Conservation (phyloP, 2,797 vertebrate genomes). For the Bovichtus variegatus region DNA sequence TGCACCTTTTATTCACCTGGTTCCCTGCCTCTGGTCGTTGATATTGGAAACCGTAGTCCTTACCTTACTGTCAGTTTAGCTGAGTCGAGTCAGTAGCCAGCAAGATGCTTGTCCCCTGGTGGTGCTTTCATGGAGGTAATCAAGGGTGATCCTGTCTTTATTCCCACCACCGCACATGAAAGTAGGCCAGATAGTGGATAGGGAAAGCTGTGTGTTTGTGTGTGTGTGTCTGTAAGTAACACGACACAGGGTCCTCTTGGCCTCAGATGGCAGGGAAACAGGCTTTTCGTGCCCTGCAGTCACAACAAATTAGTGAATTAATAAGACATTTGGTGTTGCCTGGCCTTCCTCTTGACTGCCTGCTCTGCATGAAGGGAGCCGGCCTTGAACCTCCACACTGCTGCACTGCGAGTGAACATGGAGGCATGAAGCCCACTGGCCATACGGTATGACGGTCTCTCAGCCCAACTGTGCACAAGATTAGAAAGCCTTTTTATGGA, state of each 20-base stretch:
- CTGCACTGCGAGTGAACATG: slow-evolving; percentile 63
- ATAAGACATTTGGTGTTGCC: slow-evolving; percentile 89
- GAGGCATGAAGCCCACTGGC: slow-evolving; percentile 69
- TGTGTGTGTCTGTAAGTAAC: slow-evolving; percentile 64
- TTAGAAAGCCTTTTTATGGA: slow-evolving; percentile 6
- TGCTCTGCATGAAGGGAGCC: slow-evolving; percentile 82
- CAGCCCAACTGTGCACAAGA: slow-evolving; percentile 38
- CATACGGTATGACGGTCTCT: slow-evolving; percentile 54
- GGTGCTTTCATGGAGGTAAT: slow-evolving; percentile 78
- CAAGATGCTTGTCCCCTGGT: slow-evolving; percentile 77
- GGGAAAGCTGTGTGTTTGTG: slow-evolving; percentile 50
- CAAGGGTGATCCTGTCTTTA: slow-evolving; percentile 78
- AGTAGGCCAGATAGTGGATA: slow-evolving; percentile 81
- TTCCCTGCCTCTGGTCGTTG: slow-evolving; percentile 32
- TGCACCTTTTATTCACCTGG: slow-evolving; percentile 31
- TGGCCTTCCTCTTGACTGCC: slow-evolving; percentile 87
- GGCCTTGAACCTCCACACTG: slow-evolving; percentile 69
- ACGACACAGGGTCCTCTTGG: slow-evolving; percentile 78
- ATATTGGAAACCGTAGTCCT: slow-evolving; percentile 15
- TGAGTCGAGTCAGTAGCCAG: slow-evolving; percentile 66
- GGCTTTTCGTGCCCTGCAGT: slow-evolving; percentile 87
- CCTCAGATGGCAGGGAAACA: slow-evolving; percentile 87
- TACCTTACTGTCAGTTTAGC: slow-evolving; percentile 54
- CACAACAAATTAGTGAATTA: slow-evolving; percentile 87
- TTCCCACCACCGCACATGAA: slow-evolving; percentile 82